Conservation (phyloP, 2,888 invertebrate species). For the Agrilus cyanescens region DNA sequence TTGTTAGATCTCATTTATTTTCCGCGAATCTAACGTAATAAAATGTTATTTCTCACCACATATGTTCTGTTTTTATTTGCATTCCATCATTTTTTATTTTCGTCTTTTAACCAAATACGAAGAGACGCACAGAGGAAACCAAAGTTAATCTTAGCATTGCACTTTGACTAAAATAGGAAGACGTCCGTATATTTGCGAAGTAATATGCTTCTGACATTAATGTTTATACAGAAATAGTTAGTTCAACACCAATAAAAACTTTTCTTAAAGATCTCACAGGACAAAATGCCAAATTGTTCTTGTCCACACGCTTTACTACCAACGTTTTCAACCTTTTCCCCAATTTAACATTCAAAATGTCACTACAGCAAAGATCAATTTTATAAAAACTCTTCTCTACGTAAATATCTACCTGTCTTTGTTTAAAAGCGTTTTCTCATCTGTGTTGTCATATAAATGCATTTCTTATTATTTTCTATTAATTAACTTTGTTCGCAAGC, state of each 20-base stretch:
- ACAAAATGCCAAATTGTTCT: conserved; percentile 37
- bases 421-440: no score
- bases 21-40: conserved; percentile 22
- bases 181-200: conserved; percentile 22
- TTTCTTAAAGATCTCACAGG: conserved; percentile 37
- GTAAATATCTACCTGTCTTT: no score
- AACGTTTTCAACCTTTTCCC: conserved; percentile 19
- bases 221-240: conserved; percentile 29
- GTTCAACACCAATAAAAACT: conserved; percentile 35
- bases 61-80: conserved; percentile 40
- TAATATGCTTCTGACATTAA: conserved; percentile 27
- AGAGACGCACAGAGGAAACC: conserved; percentile 30
- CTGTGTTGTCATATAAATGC: no score
- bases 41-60: conserved; percentile 36
- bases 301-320: conserved; percentile 38
- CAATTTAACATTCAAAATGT: no score
- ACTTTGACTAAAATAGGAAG: conserved; percentile 24
- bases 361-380: no score
- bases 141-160: conserved; percentile 27
- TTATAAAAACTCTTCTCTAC: no score
- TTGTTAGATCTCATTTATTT: conserved; percentile 25
- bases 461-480: no score
- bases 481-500: no score
- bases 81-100: conserved; percentile 38
- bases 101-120: conserved; percentile 37